Conservation (phyloP, 2,888 invertebrate genomes). For the Meghimatium bilineatum region DNA sequence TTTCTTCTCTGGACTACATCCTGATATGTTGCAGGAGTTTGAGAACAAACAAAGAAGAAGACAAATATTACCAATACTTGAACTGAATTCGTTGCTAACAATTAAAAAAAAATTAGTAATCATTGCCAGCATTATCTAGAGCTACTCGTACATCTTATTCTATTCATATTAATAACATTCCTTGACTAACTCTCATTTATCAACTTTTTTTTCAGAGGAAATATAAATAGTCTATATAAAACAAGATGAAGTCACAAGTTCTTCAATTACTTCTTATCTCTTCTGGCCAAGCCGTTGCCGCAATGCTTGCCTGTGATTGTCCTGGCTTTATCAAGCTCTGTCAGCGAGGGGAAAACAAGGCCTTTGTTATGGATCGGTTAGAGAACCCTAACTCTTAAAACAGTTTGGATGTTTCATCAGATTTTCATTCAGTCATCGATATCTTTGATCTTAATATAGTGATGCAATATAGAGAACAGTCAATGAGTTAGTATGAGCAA, state of each 20-base stretch:
- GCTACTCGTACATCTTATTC: too few relatives aligned
- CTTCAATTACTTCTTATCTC: background rate
- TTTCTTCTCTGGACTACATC: too few relatives aligned
- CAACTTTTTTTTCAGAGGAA: slow-evolving; percentile 26
- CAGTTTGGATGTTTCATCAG: background rate
- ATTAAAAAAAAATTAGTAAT: too few relatives aligned
- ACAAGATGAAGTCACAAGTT: slow-evolving; percentile 11
- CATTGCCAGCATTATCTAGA: too few relatives aligned
- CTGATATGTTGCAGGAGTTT: too few relatives aligned
- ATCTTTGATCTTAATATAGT: background rate
- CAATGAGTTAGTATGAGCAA: background rate
- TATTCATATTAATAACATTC: too few relatives aligned
- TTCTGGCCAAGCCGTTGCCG: background rate
- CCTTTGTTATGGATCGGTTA: background rate
- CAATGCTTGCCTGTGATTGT: slow-evolving; percentile 16
- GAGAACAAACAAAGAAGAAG: too few relatives aligned
- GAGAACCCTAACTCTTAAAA: background rate
- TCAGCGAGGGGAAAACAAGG: background rate
- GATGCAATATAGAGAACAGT: background rate
- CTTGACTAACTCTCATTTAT: too few relatives aligned
- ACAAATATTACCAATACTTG: too few relatives aligned
- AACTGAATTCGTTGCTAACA: too few relatives aligned
- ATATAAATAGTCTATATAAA: slow-evolving; percentile 18
- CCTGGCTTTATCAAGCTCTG: slow-evolving; percentile 18
- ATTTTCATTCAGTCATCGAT: background rate